These are phyloP conservation scores for Parambassis ranga DNA, from an alignment of 2,797 vertebrate genomes.

Conservation along the genomic window DNA sequence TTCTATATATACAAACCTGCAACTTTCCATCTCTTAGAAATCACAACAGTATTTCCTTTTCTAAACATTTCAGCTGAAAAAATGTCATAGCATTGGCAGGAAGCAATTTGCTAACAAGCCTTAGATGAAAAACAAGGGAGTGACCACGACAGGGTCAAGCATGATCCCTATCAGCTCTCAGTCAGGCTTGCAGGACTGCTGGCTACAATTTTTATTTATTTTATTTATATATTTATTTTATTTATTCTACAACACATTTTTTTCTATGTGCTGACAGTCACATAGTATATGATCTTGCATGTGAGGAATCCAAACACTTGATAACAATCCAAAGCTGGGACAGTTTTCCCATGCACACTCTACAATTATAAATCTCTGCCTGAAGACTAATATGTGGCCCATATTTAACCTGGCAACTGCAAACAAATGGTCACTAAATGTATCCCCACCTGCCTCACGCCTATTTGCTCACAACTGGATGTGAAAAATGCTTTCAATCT, in stretches of 20 bases:
- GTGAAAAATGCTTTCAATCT: constrained; percentile 50
- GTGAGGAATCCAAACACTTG: constrained; percentile 27
- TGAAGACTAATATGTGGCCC: constrained; percentile 34
- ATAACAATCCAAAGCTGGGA: constrained; percentile 29
- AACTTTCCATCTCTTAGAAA: constrained; percentile 60
- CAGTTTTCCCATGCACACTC: constrained; percentile 28
- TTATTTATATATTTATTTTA: no score
- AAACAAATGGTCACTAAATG: constrained; percentile 64
- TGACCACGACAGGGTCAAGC: constrained; percentile 45
- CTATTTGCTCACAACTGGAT: constrained; percentile 47
- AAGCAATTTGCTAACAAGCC: constrained; percentile 66
- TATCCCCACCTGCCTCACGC: neutral
- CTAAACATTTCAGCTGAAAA: constrained; percentile 63
- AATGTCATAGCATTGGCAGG: constrained; percentile 58
- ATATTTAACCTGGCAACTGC: constrained; percentile 54
- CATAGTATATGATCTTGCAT: constrained; percentile 4
- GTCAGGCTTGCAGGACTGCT: constrained; percentile 8
- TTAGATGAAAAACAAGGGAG: constrained; percentile 70
- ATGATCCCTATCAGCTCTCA: constrained; percentile 50
- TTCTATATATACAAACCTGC: constrained; percentile 50
- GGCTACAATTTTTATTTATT: constrained; percentile 13
- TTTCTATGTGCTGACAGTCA: constrained; percentile 5
- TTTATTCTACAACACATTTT: constrained; percentile 30
- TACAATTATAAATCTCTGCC: constrained; percentile 50
- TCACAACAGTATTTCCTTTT: constrained; percentile 69